These are phyloP conservation scores for Dallia pectoralis DNA, from an alignment of 2,797 vertebrate species.

Conservation along the genomic window DNA sequence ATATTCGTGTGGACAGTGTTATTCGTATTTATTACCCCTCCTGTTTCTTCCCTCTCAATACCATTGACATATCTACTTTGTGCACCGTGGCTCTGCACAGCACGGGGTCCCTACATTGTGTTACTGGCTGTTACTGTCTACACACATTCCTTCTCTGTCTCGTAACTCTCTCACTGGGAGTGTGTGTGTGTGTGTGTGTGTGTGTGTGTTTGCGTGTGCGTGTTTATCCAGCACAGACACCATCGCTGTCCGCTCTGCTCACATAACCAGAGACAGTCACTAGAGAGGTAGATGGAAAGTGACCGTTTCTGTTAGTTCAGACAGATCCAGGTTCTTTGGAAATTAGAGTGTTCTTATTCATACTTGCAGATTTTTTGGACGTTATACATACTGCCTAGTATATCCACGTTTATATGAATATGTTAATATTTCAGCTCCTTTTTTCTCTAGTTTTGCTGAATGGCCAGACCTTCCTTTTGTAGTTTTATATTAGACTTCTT, in stretches of 20 bases:
- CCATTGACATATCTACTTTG: slow-evolving; percentile 4
- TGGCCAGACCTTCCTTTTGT: too few species aligned
- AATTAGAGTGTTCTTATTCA: neutral
- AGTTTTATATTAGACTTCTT: too few species aligned
- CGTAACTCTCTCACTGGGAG: neutral
- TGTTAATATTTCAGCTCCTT: too few species aligned
- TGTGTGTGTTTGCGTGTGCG: neutral
- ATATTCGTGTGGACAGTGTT: neutral
- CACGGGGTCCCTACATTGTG: neutral
- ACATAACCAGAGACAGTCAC: neutral
- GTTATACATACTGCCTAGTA: neutral
- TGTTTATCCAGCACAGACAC: neutral
- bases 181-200: neutral
- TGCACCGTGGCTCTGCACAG: neutral
- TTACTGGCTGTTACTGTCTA: neutral
- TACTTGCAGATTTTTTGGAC: neutral
- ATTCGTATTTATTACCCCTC: neutral
- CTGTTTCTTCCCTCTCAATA: neutral
- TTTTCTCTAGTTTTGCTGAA: too few species aligned
- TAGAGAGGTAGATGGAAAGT: neutral
- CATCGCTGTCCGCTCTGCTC: neutral
- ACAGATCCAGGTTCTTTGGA: neutral
- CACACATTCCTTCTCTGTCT: neutral
- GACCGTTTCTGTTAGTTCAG: neutral
- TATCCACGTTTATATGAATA: too few species aligned